phyloP scores from a whole-genome alignment of 2,113 vertebrate genomes.

The Tamias sibiricus region DNA sequence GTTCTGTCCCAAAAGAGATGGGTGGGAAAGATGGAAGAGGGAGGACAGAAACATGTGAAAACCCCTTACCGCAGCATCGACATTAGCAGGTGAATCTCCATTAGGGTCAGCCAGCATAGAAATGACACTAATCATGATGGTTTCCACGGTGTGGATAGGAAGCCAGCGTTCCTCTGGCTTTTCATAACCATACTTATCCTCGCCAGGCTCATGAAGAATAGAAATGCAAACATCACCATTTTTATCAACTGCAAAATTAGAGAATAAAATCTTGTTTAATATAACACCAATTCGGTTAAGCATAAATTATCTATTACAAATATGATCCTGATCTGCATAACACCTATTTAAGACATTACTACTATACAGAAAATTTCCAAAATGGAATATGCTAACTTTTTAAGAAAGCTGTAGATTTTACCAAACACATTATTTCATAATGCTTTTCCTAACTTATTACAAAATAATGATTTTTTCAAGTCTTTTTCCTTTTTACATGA shows the following conservation, averaged over 20 bases:
- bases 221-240: conserved; percentile 99
- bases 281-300: background rate
- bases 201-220: conserved; percentile 99
- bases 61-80: conserved; percentile 97
- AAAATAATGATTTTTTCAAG: no score
- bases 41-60: background rate
- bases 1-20: background rate
- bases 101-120: conserved; percentile 99
- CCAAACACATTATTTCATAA: no score
- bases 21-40: no score
- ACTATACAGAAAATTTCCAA: conserved; percentile 2
- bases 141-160: conserved; percentile 99
- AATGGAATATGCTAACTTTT: conserved; percentile 2
- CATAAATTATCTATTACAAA: background rate
- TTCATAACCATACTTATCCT: conserved; percentile 99
- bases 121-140: conserved; percentile 99
- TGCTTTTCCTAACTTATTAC: no score
- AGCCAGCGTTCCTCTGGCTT: conserved; percentile 99
- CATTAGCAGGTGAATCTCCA: conserved; percentile 98
- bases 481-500: no score
- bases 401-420: conserved; percentile 13
- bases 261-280: conserved; percentile 23
- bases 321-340: background rate
- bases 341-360: conserved; percentile 9
- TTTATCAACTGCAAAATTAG: conserved; percentile 94